Conservation (phyloP, 2,888 invertebrate genomes). For the Heliothis peltigera region DNA sequence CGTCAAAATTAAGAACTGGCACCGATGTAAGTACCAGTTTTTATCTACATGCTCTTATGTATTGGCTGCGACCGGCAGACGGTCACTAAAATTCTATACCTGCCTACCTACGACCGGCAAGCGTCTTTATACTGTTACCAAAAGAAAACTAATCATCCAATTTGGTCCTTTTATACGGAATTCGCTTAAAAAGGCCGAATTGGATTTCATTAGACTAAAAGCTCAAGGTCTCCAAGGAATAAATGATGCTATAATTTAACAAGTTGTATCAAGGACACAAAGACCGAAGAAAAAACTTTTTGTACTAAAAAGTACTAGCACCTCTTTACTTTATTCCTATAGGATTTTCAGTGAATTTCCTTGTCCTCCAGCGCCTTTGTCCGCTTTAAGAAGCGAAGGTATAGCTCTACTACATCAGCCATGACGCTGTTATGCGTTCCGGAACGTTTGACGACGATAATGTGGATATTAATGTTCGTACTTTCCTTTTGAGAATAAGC, state of each 20-base stretch:
- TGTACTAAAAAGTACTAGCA: slow-evolving; percentile 2
- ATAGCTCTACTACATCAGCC: slow-evolving; percentile 25
- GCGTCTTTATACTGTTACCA: background rate
- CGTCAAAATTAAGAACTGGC: background rate
- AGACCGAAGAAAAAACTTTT: slow-evolving; percentile 16
- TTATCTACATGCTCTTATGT: too few relatives aligned
- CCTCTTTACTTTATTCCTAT: slow-evolving; percentile 1
- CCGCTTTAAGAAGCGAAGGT: background rate
- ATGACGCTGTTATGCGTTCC: slow-evolving; percentile 44
- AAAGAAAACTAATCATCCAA: slow-evolving; percentile 5
- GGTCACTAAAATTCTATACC: background rate
- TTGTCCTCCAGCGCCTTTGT: background rate
- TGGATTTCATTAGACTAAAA: slow-evolving; percentile 42
- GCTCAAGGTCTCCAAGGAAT: slow-evolving; percentile 31
- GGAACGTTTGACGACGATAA: slow-evolving; percentile 52
- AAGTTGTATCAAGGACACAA: slow-evolving; percentile 28
- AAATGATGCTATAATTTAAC: slow-evolving; percentile 40
- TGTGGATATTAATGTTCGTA: slow-evolving; percentile 25
- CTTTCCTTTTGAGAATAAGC: slow-evolving; percentile 37
- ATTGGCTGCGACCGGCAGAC: too few relatives aligned
- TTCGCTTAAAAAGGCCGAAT: slow-evolving; percentile 7
- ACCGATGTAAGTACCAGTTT: too few relatives aligned
- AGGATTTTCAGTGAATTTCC: slow-evolving; percentile 13
- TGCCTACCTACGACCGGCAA: too few relatives aligned
- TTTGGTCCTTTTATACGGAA: slow-evolving; percentile 11